Base-by-base conservation (phyloP, 2,113 vertebrate species). In the Todiramphus chloris region DNA sequence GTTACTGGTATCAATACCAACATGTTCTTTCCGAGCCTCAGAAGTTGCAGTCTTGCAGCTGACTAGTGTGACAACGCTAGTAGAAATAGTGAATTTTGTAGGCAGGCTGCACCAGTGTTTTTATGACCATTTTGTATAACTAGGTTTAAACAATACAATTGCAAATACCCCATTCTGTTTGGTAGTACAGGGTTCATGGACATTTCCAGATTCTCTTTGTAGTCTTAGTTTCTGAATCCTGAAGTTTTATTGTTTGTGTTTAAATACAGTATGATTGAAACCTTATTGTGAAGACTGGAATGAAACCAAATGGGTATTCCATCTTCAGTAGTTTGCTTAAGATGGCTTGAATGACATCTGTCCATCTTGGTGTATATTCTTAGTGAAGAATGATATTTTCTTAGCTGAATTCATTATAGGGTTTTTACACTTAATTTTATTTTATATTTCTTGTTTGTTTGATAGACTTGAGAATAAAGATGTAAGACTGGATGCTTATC, bases 401-500 rank as follows among this genome's bases (percentile, higher is more conserved):
- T 67, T 83, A 89, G 37, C 19, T 2, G 10, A 92, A 72, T 50
- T 74, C 5, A 11, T 66, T 69, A 7, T 9, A 69, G 78, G 41
- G 13, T 11, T 5, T 63, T 67, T 76, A 72, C 44, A 14, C 13
- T 5, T 3, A 8, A 7, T 10, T 62, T 3, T 9, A 7, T 10
- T 62, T 23, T 31, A 35, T 31, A 18, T 21, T 16, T 41, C n/a
- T 27, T 44, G 53, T 63, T 53, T 24, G 16, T 66, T 76, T 46
- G 0, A 24, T 77, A 66, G 59, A 43, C 28, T 24, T 82, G 68
- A 69, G 85, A 94, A 96, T 92, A 96, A 95, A 96, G 68, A 55
- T 81, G 10, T 58, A 83, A 90, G 70, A 91, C 11, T 94, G 79
- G 82, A 64, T 96, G 13, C 27, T 39, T 89, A 44, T 87, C 44